Conservation (phyloP, 2,113 vertebrate species). For the Silurus meridionalis region DNA sequence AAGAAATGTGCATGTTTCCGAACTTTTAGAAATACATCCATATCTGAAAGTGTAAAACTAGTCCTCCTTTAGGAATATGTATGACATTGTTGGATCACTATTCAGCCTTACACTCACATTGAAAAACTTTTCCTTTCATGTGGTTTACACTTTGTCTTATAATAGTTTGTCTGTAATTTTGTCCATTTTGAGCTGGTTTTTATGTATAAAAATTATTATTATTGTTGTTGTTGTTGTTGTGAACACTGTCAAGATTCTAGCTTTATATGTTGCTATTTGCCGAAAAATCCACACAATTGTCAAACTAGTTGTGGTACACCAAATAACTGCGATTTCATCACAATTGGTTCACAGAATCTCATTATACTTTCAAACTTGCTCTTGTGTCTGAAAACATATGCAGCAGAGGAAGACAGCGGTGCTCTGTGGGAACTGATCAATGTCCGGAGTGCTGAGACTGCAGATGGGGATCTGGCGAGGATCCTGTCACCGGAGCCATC, state of each 20-base stretch:
- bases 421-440: background rate
- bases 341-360: background rate
- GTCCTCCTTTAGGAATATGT: background rate
- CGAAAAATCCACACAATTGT: background rate
- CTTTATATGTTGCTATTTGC: background rate
- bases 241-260: background rate
- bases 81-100: background rate
- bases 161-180: background rate
- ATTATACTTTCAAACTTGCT: background rate
- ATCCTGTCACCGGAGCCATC: background rate
- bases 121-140: background rate
- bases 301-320: background rate
- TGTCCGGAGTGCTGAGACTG: background rate
- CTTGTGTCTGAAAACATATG: background rate
- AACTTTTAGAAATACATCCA: slow-evolving; percentile 23
- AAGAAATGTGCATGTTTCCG: background rate
- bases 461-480: background rate
- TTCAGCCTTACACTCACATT: background rate
- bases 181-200: background rate
- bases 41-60: background rate
- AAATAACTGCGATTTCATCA: background rate
- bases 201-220: background rate
- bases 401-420: background rate
- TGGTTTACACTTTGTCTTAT: background rate
- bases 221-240: background rate